phyloP scores from a whole-genome alignment of 1,140 invertebrate genomes.

The Drosophila sp. region DNA sequence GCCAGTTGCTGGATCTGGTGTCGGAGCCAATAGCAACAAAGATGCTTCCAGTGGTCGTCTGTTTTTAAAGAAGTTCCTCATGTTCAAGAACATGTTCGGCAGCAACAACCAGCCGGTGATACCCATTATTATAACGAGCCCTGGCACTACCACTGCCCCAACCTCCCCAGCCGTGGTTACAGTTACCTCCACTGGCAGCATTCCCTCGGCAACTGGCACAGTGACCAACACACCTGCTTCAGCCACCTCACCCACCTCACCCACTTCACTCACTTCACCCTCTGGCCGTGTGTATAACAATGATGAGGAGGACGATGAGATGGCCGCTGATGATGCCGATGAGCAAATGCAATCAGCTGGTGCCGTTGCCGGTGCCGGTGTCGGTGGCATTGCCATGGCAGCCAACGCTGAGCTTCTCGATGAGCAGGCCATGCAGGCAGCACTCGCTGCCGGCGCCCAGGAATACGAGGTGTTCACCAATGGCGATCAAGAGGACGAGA shows the following conservation, averaged over 20 bases:
- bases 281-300: not conserved
- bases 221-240: conserved; percentile 51
- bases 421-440: conserved; percentile 73
- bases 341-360: conserved; percentile 2
- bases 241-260: not conserved
- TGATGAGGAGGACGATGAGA: conserved; percentile 21
- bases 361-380: conserved; percentile 29
- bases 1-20: conserved; percentile 16
- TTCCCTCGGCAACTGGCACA: conserved; percentile 67
- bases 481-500: conserved; percentile 46
- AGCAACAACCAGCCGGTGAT: conserved; percentile 67
- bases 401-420: conserved; percentile 62
- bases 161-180: conserved; percentile 29
- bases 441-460: conserved; percentile 72
- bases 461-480: conserved; percentile 74
- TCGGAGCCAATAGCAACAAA: conserved; percentile 34
- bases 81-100: conserved; percentile 76
- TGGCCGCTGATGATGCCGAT: conserved; percentile 20
- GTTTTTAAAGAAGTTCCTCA: conserved; percentile 77
- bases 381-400: conserved; percentile 36
- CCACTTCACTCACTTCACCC: conserved; percentile 16
- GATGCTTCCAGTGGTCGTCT: conserved; percentile 73
- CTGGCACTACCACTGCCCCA: conserved; percentile 1
- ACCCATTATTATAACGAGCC: conserved; percentile 72
- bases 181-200: conserved; percentile 62